These are phyloP conservation scores for Acrossocheilus wenchowensis DNA, from an alignment of 2,797 vertebrate species.

Conservation along the genomic window DNA sequence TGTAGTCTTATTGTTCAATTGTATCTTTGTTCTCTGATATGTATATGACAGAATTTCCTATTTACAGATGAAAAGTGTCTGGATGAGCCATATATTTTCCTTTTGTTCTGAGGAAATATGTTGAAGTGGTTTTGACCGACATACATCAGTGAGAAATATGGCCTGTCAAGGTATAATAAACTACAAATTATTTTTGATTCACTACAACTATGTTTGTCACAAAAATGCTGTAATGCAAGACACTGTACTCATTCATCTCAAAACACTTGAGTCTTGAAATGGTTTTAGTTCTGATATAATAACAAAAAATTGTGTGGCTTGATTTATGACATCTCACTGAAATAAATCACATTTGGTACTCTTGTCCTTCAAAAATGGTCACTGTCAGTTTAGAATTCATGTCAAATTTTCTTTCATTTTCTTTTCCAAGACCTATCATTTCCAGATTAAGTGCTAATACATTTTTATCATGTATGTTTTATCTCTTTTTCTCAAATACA, in stretches of 20 bases:
- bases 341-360: background rate
- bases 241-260: background rate
- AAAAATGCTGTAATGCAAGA: background rate
- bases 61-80: constrained; percentile 9
- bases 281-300: background rate
- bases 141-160: constrained; percentile 11
- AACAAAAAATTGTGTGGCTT: background rate
- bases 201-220: background rate
- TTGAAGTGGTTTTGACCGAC: background rate
- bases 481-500: constrained; percentile 7
- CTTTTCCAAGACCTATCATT: background rate
- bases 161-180: constrained; percentile 6
- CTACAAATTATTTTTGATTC: background rate
- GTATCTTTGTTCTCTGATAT: background rate
- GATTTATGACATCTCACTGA: background rate
- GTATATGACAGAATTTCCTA: background rate
- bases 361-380: background rate
- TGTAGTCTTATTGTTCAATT: background rate
- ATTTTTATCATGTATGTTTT: background rate
- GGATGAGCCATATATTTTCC: background rate
- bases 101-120: background rate
- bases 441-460: background rate
- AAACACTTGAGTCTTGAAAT: background rate
- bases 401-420: background rate
- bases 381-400: background rate